Evolutionary conservation across 2,113 vertebrate species (phyloP).

Genomic region (Mesitornis unicolor): DNA sequence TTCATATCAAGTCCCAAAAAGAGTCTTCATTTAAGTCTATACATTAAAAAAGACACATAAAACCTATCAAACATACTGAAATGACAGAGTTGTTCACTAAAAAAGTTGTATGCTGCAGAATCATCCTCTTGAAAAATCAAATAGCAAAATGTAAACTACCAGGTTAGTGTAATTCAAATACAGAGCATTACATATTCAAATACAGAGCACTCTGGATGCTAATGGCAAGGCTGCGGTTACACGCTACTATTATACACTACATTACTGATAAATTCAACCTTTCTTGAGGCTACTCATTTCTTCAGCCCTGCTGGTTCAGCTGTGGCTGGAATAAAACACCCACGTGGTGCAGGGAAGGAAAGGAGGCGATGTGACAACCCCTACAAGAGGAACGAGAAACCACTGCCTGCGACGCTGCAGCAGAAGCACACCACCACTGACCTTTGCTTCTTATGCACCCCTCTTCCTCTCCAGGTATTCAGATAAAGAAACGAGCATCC

Average conservation of each 20-base stretch:
- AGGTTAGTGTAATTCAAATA: background rate
- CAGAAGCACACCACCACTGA: background rate
- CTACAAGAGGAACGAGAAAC: background rate
- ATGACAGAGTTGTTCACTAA: background rate
- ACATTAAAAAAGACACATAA: background rate
- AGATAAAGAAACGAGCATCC: background rate
- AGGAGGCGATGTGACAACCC: background rate
- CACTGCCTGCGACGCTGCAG: background rate
- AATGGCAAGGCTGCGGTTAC: background rate
- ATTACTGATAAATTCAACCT: background rate
- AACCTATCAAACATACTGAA: background rate
- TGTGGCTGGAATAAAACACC: background rate
- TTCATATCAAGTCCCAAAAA: background rate
- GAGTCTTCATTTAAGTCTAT: background rate
- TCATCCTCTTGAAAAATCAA: background rate
- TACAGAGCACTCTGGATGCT: background rate
- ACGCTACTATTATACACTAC: background rate
- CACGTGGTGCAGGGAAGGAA: accelerated
- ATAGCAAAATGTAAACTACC: background rate
- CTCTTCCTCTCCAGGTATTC: background rate
- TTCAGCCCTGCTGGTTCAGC: background rate
- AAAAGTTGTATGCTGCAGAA: background rate
- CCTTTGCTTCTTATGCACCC: background rate
- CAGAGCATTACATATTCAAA: background rate
- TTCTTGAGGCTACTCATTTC: background rate